Base-by-base conservation (phyloP, 2,113 vertebrate genomes). In the Eonycteris spelaea region DNA sequence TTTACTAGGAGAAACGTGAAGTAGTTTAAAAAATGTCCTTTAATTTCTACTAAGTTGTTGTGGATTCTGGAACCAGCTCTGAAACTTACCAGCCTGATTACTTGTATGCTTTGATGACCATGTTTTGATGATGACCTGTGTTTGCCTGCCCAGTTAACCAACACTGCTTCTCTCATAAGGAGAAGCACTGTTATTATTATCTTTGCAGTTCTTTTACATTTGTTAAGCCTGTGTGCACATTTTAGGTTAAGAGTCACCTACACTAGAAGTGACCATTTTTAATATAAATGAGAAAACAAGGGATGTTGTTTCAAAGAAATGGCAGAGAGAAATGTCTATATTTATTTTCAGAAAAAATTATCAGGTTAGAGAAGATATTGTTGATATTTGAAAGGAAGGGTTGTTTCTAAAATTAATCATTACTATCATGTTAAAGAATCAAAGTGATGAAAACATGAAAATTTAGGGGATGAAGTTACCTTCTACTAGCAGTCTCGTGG, bases 301-400 rank as follows among this genome's bases (percentile, higher is more conserved):
- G 6, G 14, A 15, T 71, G 40, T 65, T 77, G 21, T 84, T 95
- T 92, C n/a, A 55, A 67, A 28, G 92, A 65, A 86, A 83, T 63
- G 13, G 35, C 3, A 86, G 12, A 77, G 18, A 7, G 67, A 85
- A 85, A 80, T 59, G 12, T 67, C 40, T 24, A 35, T 38, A 35
- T 71, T 85, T 95, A 68, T 90, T 88, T 93, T 83, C n/a, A 43
- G 33, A 91, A 70, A 70, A 83, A 82, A 33, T 22, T 28, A 71
- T 57, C 33, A 48, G 24, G 16, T 43, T 83, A 12, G 45, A 79
- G 70, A 79, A 88, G 15, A 45, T 77, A 68, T 75, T 95, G 43
- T 12, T 91, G 70, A 80, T 70, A 28, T 4, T 70, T 87, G 55
- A 45, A 79, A 74, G 22, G 30, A 88, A 85, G 59, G 11, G 0